Evolutionary conservation across 2,113 vertebrate genomes (phyloP).

Genomic region (Chelonoidis abingdonii): DNA sequence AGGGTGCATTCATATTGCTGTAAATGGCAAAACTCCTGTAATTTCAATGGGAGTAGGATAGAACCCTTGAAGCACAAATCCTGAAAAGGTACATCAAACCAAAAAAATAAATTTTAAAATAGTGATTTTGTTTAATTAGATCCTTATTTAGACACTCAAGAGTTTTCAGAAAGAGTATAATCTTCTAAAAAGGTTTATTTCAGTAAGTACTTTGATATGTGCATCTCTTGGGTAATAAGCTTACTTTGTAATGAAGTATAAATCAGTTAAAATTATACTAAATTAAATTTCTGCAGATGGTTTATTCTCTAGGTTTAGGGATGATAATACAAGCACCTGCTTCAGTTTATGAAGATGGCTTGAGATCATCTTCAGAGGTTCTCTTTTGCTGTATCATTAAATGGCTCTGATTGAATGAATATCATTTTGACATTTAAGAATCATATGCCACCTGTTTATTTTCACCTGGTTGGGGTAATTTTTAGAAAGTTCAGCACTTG

Average conservation of each 20-base stretch:
- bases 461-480: neutral
- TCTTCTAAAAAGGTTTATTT: slow-evolving; percentile 57
- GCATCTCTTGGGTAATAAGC: slow-evolving; percentile 35
- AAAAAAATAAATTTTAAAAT: neutral
- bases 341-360: slow-evolving; percentile 38
- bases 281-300: slow-evolving; percentile 40
- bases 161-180: slow-evolving; percentile 15
- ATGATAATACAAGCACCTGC: slow-evolving; percentile 54
- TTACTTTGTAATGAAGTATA: slow-evolving; percentile 66
- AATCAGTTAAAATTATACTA: slow-evolving; percentile 66
- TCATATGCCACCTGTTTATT: neutral
- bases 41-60: neutral
- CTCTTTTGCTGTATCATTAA: slow-evolving; percentile 27
- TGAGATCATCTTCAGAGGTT: slow-evolving; percentile 37
- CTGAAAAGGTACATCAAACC: neutral
- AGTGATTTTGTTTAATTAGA: neutral
- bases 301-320: slow-evolving; percentile 48
- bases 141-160: neutral
- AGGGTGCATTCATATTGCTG: neutral
- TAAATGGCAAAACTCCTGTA: neutral
- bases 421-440: slow-evolving; percentile 35
- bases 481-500: neutral
- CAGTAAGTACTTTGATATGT: slow-evolving; percentile 38
- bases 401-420: slow-evolving; percentile 14
- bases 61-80: neutral